phyloP scores from a whole-genome alignment of 2,113 vertebrate species.

The Otolemur garnettii region DNA sequence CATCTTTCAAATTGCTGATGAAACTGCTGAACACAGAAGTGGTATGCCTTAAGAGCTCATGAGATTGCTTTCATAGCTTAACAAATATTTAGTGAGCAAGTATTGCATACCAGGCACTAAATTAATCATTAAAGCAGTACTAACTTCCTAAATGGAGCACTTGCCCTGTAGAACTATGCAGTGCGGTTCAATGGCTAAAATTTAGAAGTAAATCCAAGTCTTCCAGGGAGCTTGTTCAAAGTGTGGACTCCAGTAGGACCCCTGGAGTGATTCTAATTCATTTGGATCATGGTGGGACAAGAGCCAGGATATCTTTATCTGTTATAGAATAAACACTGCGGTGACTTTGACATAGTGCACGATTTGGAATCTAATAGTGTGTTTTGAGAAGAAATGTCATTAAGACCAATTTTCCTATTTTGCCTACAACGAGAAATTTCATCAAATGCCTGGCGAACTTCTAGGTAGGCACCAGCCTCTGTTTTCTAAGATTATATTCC shows the following conservation, averaged over 20 bases:
- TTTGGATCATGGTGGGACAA: background rate
- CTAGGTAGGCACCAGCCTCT: background rate
- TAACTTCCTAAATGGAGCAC: background rate
- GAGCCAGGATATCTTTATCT: background rate
- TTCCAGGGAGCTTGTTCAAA: background rate
- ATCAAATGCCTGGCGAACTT: background rate
- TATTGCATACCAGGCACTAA: background rate
- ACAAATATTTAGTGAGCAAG: conserved; percentile 11
- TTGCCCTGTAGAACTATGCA: background rate
- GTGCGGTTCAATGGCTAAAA: background rate
- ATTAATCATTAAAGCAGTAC: background rate
- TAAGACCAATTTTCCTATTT: background rate
- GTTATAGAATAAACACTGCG: background rate
- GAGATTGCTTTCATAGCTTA: conserved; percentile 19
- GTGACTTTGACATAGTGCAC: background rate
- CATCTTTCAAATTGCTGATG: background rate
- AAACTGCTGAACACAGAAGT: background rate
- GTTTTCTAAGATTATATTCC: background rate
- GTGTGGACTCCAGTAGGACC: background rate
- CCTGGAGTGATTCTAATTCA: background rate
- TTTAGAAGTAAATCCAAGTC: background rate
- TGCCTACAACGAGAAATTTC: background rate
- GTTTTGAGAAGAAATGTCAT: background rate
- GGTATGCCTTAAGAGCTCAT: background rate
- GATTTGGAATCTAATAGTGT: background rate